phyloP scores from a whole-genome alignment of 92 coral and sea anemone species.

The Porites rus region DNA sequence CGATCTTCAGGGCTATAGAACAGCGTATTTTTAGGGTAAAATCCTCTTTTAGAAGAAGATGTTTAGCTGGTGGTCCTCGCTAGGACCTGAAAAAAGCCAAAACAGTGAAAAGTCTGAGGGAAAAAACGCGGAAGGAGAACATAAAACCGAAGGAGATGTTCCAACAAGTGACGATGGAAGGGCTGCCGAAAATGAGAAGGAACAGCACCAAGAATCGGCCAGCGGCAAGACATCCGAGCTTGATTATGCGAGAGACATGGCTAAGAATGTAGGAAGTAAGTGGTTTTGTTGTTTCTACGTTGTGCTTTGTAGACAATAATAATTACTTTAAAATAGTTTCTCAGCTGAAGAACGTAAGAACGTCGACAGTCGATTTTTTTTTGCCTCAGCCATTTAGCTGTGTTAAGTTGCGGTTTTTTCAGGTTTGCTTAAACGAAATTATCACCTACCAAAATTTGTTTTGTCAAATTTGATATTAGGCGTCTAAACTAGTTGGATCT shows the following conservation, averaged over 20 bases:
- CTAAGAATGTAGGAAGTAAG: slow-evolving; percentile 98
- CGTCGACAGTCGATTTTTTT: too few relatives aligned
- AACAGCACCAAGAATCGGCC: slow-evolving; percentile 25
- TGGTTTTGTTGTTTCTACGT: not conserved
- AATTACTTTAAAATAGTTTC: too few relatives aligned
- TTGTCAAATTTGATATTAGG: too few relatives aligned
- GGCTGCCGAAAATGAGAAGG: slow-evolving; percentile 31
- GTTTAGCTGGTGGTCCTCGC: slow-evolving; percentile 51
- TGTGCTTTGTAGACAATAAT: not conserved
- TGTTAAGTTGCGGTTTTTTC: too few relatives aligned
- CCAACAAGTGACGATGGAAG: slow-evolving; percentile 7
- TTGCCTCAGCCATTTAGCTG: too few relatives aligned
- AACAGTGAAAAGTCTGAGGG: slow-evolving; percentile 20
- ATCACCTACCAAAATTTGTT: too few relatives aligned
- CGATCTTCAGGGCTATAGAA: not conserved
- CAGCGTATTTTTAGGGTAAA: not conserved
- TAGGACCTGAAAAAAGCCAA: slow-evolving; percentile 15
- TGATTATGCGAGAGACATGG: slow-evolving; percentile 92
- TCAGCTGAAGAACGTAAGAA: too few relatives aligned
- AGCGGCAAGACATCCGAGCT: slow-evolving; percentile 65
- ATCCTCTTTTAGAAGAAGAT: not conserved
- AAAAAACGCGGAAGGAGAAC: slow-evolving; percentile 38
- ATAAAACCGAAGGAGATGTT: slow-evolving; percentile 2
- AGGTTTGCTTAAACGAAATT: too few relatives aligned
- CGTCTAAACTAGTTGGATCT: too few relatives aligned